These are phyloP conservation scores for Subanguina moxae DNA, from an alignment of 1,140 invertebrate genomes.

Conservation along the genomic window DNA sequence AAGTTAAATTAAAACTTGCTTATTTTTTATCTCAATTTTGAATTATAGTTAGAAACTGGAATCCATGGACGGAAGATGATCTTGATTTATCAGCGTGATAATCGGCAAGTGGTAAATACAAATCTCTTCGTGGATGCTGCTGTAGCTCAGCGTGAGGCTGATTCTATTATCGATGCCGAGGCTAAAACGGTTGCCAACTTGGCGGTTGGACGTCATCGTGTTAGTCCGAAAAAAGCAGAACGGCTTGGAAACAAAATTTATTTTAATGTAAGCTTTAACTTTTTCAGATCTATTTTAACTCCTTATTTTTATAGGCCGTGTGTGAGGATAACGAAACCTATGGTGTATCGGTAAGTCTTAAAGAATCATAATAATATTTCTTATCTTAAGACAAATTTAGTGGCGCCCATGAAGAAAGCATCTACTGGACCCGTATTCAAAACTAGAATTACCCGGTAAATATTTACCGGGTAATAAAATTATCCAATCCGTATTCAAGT, in stretches of 20 bases:
- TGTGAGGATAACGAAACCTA: too few species aligned
- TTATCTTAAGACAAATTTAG: too few species aligned
- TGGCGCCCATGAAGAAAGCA: too few species aligned
- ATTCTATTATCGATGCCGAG: conserved; percentile 13
- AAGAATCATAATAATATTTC: too few species aligned
- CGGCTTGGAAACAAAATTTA: conserved; percentile 15
- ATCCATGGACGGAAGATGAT: conserved; percentile 8
- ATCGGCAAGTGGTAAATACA: conserved; percentile 13
- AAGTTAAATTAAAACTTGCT: conserved; percentile 14
- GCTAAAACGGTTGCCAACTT: conserved; percentile 12
- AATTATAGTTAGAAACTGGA: conserved; percentile 22
- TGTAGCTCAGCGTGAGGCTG: conserved; percentile 23
- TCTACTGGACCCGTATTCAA: too few species aligned
- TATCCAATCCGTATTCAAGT: too few species aligned
- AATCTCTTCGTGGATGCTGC: conserved; percentile 14
- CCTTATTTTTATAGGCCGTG: too few species aligned
- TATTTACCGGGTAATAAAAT: too few species aligned
- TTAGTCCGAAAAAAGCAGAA: conserved; percentile 15
- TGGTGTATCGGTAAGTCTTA: too few species aligned
- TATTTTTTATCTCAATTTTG: conserved; percentile 60
- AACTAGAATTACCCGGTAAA: too few species aligned
- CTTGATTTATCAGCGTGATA: conserved; percentile 16
- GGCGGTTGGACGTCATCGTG: conserved; percentile 12
- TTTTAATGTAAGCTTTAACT: conserved; percentile 12
- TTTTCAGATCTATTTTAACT: too few species aligned